A percentile compares a stretch with the other conserved stretches of the same genome.
Conservation (phyloP, 2,113 vertebrate species). For the Pogonocichla stellata region DNA sequence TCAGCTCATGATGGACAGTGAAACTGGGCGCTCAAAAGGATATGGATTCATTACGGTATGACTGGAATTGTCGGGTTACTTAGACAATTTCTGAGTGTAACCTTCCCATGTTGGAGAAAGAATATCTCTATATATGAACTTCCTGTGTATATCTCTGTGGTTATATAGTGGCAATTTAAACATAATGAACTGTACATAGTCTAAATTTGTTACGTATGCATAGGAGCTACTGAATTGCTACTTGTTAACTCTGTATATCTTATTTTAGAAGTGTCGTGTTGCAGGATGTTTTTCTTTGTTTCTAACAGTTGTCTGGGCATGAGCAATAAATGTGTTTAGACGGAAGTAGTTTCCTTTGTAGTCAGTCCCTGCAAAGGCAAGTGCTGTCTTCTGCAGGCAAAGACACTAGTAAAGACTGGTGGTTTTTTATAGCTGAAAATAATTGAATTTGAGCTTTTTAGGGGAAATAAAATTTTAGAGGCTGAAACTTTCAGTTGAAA, state of each 20-base stretch:
- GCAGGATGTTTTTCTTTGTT: neutral
- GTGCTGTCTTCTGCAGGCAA: neutral
- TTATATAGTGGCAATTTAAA: neutral
- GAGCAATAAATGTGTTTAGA: rapidly evolving
- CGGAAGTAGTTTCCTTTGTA: neutral
- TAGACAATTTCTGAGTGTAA: neutral
- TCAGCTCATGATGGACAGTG: conserved; percentile 98
- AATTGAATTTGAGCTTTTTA: neutral
- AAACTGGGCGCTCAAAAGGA: conserved; percentile 93
- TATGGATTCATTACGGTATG: conserved; percentile 97
- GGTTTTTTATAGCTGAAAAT: neutral
- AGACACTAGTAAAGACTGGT: neutral
- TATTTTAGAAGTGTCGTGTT: neutral
- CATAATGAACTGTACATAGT: too few species aligned
- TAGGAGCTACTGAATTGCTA: neutral
- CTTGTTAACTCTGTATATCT: neutral
- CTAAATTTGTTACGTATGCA: neutral
- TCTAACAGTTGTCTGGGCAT: neutral
- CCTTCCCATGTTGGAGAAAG: neutral
- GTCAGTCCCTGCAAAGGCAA: neutral
- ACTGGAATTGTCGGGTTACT: neutral
- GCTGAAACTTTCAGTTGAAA: neutral
- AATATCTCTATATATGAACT: neutral
- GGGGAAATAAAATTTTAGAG: neutral
- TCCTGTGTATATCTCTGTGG: neutral